phyloP scores from a whole-genome alignment of 2,113 vertebrate species.

The Quiscalus mexicanus region DNA sequence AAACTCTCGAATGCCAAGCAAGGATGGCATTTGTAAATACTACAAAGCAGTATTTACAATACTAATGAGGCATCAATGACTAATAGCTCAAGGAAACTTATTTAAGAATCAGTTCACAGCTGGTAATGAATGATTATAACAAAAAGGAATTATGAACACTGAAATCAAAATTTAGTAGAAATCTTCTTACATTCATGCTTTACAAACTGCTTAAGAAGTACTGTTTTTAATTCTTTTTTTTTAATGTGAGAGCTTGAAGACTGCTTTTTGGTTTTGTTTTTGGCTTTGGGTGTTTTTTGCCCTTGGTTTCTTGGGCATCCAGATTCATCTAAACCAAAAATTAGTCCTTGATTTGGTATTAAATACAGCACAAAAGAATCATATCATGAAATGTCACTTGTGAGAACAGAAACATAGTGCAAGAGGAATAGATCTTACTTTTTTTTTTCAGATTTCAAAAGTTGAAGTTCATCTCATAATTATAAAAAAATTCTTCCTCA shows the following conservation, averaged over 20 bases:
- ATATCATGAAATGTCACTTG: background rate
- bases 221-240: fast-evolving
- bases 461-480: background rate
- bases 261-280: background rate
- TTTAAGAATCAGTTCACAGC: constrained; percentile 15
- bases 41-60: constrained; percentile 29
- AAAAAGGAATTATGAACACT: background rate
- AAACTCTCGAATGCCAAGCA: background rate
- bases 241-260: fast-evolving
- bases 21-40: background rate
- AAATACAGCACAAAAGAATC: background rate
- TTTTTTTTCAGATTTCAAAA: background rate
- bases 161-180: background rate
- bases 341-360: background rate
- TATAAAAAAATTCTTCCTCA: background rate
- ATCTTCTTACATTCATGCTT: background rate
- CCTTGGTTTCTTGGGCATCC: background rate
- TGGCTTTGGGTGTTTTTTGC: fast-evolving
- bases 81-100: constrained; percentile 16
- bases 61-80: constrained; percentile 34
- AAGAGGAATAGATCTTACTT: background rate
- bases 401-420: background rate
- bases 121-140: background rate
- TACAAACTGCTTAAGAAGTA: background rate
- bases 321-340: background rate